These are phyloP conservation scores for Tyrannus savana DNA, from an alignment of 2,113 vertebrate species.

Conservation along the genomic window DNA sequence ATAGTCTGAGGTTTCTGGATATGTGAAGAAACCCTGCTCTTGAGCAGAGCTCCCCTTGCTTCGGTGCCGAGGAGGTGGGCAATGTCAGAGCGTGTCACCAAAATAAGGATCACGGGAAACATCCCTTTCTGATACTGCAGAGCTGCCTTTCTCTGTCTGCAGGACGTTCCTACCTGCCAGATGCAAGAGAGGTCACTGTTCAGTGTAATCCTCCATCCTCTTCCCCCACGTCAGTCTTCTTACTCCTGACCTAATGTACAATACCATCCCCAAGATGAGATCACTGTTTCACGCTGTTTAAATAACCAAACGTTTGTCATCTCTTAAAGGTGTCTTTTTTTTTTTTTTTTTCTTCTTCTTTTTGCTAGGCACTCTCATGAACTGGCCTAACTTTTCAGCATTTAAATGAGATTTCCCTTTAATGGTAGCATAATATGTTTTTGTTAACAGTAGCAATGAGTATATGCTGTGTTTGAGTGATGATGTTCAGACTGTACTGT, in stretches of 20 bases:
- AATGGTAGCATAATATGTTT: neutral
- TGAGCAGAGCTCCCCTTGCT: neutral
- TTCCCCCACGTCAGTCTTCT: neutral
- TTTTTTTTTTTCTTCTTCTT: neutral
- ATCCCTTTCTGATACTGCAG: neutral
- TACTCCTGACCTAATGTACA: neutral
- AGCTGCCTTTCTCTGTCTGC: neutral
- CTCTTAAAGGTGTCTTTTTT: conserved; percentile 1
- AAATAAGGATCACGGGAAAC: neutral
- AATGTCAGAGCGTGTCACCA: fast-evolving
- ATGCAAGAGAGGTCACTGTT: neutral
- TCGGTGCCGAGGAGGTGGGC: neutral
- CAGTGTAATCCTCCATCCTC: neutral
- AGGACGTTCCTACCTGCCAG: neutral
- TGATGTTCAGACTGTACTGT: neutral
- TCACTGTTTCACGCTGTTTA: neutral
- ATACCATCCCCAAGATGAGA: neutral
- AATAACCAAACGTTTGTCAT: conserved; percentile 22
- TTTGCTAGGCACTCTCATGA: conserved; percentile 16
- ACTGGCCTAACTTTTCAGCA: conserved; percentile 4
- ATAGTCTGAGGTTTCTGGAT: neutral
- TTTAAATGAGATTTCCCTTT: conserved; percentile 16
- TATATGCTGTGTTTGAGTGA: conserved; percentile 11
- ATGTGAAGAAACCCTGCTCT: neutral
- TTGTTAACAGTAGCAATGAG: neutral